These are phyloP conservation scores for Erythrocebus patas DNA, from an alignment of 2,113 vertebrate species.

Conservation along the genomic window DNA sequence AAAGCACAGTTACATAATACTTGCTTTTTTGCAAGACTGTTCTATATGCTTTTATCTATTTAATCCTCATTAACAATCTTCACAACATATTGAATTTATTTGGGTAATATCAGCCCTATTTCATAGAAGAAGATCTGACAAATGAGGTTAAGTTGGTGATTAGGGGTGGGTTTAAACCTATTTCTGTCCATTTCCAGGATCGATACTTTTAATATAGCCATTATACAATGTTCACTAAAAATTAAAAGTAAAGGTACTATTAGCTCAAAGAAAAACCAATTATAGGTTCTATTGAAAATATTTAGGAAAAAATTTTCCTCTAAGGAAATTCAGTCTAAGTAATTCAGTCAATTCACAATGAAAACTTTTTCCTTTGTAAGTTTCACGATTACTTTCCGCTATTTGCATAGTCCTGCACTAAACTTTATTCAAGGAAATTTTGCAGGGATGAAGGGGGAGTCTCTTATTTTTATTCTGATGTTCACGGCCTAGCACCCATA, in stretches of 20 bases:
- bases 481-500: neutral
- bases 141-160: neutral
- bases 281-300: neutral
- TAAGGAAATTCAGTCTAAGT: neutral
- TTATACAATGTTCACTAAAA: neutral
- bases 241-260: neutral
- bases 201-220: neutral
- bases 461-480: neutral
- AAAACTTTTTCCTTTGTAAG: neutral
- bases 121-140: neutral
- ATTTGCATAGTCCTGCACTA: neutral
- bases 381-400: neutral
- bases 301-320: neutral
- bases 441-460: accelerated
- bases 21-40: neutral
- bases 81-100: neutral
- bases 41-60: neutral
- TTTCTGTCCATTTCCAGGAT: conserved; percentile 22
- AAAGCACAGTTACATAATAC: neutral
- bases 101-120: neutral
- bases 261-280: neutral
- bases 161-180: neutral
- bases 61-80: neutral
- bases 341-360: neutral
- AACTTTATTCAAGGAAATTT: neutral